Base-by-base conservation (phyloP, 2,888 invertebrate genomes). In the Plebejus anna region DNA sequence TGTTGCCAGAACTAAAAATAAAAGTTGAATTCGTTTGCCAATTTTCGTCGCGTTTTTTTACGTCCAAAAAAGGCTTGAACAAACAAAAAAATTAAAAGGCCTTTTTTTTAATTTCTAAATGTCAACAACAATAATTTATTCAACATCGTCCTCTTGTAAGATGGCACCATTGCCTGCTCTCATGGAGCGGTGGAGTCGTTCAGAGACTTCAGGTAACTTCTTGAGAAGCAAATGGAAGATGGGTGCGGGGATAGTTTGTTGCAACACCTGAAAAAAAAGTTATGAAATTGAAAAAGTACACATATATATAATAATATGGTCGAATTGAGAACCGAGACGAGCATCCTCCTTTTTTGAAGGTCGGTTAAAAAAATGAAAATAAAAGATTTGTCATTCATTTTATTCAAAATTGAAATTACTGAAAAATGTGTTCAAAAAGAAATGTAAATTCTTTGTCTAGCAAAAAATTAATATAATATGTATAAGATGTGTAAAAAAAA, bases 171-270 rank as follows among this genome's bases (percentile, higher is more conserved):
- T 87, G 76, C 85, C 85, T 0, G 87, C 87, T 80, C 89, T 90
- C 92, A 94, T 92, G 3, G 89, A 89, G 70, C 89, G 89, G 1
- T 89, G 90, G 78, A 94, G 90, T 7, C 94, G 86, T 80, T 92
- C 91, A 0, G 93, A 90, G 4, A 95, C 96, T 78, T 95, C 93
- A 0, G 98, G 97, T 82, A 98, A 94, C 89, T 97, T 96, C 89
- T 98, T 96, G 80, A 98, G 94, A 42, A 99, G 95, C 84, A 98
- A 94, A 84, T 97, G 96, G 95, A 99, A 99, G 88, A 99, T 97
- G 85, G 97, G 97, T 32, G 98, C 97, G 77, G 99, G 99, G 90
- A 99, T 95, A 57, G 99, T 98, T 91, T 98, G 98, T 91, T 99
- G 98, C 76, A 99, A 95, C 79, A 98, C 97, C 90, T 96, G 94